Conservation (phyloP, 2,797 vertebrate genomes). For the Carduelis carduelis region DNA sequence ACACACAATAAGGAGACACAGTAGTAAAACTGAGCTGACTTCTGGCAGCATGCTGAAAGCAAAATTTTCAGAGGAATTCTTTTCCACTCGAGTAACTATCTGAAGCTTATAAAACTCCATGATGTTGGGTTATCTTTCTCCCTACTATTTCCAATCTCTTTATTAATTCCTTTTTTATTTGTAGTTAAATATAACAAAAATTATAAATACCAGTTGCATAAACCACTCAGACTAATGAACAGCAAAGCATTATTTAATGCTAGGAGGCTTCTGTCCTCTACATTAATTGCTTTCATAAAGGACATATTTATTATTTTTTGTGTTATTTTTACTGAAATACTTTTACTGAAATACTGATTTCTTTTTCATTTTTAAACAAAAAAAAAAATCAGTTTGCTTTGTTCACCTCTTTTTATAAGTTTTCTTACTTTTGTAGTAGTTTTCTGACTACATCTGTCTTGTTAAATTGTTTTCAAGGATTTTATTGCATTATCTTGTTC, state of each 20-base stretch:
- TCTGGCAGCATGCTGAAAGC: not conserved
- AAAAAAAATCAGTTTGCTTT: not conserved
- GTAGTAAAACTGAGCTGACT: not conserved
- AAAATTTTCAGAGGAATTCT: not conserved
- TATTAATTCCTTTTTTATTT: not conserved
- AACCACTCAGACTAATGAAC: not conserved
- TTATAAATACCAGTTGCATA: not conserved
- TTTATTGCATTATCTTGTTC: not conserved
- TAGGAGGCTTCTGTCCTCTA: not conserved
- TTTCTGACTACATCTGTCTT: not conserved
- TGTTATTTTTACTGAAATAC: not conserved
- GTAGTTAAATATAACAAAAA: not conserved
- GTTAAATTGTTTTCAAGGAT: not conserved
- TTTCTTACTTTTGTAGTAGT: not conserved
- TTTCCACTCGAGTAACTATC: not conserved
- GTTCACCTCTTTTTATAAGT: not conserved
- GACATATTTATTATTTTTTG: not conserved
- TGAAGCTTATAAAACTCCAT: not conserved
- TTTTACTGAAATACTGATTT: not conserved
- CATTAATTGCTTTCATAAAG: not conserved
- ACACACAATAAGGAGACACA: not conserved
- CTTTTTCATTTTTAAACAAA: not conserved
- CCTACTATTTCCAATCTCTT: not conserved
- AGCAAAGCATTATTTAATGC: not conserved
- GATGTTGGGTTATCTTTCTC: not conserved